These are phyloP conservation scores for Callospermophilus lateralis DNA, from an alignment of 2,113 vertebrate species.

Conservation along the genomic window DNA sequence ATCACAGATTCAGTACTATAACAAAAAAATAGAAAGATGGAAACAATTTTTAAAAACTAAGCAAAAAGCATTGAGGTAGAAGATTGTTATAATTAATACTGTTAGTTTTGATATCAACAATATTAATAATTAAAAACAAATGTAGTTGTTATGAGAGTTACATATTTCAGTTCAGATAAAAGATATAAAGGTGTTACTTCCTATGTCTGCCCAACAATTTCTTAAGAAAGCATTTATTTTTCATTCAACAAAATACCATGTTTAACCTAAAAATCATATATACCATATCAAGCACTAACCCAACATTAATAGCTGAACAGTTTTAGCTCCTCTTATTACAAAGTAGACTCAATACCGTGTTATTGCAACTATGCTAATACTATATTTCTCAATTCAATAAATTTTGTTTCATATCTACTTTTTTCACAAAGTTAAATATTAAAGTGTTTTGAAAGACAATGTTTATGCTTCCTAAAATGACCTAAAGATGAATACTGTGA, in stretches of 20 bases:
- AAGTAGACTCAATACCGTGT: not conserved
- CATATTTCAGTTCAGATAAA: not conserved
- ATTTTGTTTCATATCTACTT: not conserved
- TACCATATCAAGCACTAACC: not conserved
- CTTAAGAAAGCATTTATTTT: slow-evolving; percentile 1
- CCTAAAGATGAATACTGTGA: not conserved
- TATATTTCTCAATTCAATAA: not conserved
- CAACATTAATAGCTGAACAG: not conserved
- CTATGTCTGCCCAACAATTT: not conserved
- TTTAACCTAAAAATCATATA: not conserved
- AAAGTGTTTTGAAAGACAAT: not conserved
- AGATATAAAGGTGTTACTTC: not conserved
- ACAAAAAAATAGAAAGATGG: not conserved
- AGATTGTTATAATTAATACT: not conserved
- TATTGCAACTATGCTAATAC: not conserved
- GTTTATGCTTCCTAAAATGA: not conserved
- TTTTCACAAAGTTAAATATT: not conserved
- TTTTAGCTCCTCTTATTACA: not conserved
- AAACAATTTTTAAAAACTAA: not conserved
- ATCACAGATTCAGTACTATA: not conserved
- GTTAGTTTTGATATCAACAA: not conserved
- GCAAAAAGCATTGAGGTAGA: not conserved
- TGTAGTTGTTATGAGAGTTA: not conserved
- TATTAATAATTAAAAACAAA: not conserved
- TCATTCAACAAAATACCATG: not conserved